A percentile compares a stretch with the other conserved stretches of the same genome.
Conservation (phyloP, 1,140 invertebrate genomes). For the Cydia amplana region DNA sequence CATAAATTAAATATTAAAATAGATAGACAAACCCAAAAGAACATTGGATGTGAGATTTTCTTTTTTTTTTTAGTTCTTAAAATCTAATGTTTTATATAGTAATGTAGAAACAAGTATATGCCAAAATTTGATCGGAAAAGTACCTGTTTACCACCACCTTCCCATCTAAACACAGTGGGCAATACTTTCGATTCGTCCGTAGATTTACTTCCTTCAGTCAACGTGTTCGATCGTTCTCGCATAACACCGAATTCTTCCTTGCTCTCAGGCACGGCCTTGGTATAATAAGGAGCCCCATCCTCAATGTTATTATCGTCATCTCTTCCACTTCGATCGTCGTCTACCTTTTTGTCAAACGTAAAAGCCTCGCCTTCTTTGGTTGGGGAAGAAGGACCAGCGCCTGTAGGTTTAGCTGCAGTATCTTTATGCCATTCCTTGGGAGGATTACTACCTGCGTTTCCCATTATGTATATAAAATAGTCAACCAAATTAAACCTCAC, state of each 20-base stretch:
- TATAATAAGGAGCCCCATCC: slow-evolving; percentile 89
- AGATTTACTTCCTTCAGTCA: slow-evolving; percentile 83
- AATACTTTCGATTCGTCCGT: slow-evolving; percentile 83
- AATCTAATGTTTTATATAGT: slow-evolving; percentile 26
- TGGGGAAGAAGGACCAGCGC: slow-evolving; percentile 83
- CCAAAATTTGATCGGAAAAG: neutral
- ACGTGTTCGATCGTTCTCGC: slow-evolving; percentile 85
- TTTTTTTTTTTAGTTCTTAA: too few species aligned
- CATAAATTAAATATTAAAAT: too few species aligned
- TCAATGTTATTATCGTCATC: slow-evolving; percentile 84
- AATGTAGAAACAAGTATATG: neutral
- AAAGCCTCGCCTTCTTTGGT: slow-evolving; percentile 90
- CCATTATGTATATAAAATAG: slow-evolving; percentile 77
- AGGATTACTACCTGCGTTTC: slow-evolving; percentile 86
- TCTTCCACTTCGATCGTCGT: slow-evolving; percentile 80
- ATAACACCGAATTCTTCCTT: slow-evolving; percentile 78
- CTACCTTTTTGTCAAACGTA: slow-evolving; percentile 90
- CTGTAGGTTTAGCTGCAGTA: slow-evolving; percentile 64
- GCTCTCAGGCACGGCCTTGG: slow-evolving; percentile 81
- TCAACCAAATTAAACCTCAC: neutral
- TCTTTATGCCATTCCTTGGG: slow-evolving; percentile 84
- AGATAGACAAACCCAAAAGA: too few species aligned
- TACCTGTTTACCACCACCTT: slow-evolving; percentile 94
- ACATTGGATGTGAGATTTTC: too few species aligned
- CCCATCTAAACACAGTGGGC: slow-evolving; percentile 98